Percentiles rank a stretch among this genome's conserved stretches.
These are phyloP conservation scores for Caranx ignobilis DNA, from an alignment of 2,113 vertebrate genomes.

Conservation along the genomic window DNA sequence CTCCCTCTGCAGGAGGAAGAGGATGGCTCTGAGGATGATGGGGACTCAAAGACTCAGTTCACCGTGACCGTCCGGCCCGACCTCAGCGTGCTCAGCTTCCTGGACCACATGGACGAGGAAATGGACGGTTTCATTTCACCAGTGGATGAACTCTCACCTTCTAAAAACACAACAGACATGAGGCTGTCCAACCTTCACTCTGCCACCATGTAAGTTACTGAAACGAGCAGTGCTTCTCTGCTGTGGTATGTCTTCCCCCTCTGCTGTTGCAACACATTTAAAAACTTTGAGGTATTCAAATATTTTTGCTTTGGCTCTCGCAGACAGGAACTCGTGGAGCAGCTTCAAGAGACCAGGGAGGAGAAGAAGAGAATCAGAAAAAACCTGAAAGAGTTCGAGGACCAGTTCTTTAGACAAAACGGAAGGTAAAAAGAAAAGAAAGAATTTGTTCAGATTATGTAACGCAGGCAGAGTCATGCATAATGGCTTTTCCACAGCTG, in stretches of 20 bases:
- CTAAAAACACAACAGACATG: slow-evolving; percentile 89
- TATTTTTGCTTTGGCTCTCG: not conserved
- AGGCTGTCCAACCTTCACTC: slow-evolving; percentile 95
- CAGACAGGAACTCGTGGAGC: slow-evolving; percentile 94
- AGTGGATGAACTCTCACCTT: slow-evolving; percentile 90
- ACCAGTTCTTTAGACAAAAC: slow-evolving; percentile 95
- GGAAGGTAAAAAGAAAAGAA: slow-evolving; percentile 88
- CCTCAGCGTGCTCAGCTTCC: slow-evolving; percentile 87
- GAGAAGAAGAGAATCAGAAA: slow-evolving; percentile 97
- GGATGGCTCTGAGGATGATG: slow-evolving; percentile 93
- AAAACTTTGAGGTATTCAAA: not conserved
- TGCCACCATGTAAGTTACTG: slow-evolving; percentile 90
- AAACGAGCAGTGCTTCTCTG: too few species aligned
- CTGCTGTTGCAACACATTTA: too few species aligned
- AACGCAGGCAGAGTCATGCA: not conserved
- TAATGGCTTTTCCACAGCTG: not conserved
- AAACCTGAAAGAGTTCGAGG: slow-evolving; percentile 96
- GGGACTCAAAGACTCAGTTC: slow-evolving; percentile 84
- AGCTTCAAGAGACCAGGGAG: slow-evolving; percentile 95
- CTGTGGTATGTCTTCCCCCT: too few species aligned
- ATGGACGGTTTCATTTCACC: slow-evolving; percentile 94
- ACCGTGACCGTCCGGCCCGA: slow-evolving; percentile 85
- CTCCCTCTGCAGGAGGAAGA: slow-evolving; percentile 89
- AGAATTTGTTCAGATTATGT: not conserved
- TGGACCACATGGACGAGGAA: slow-evolving; percentile 93